Base-by-base conservation (phyloP, 2,797 vertebrate species). In the Corythornis leucogaster region DNA sequence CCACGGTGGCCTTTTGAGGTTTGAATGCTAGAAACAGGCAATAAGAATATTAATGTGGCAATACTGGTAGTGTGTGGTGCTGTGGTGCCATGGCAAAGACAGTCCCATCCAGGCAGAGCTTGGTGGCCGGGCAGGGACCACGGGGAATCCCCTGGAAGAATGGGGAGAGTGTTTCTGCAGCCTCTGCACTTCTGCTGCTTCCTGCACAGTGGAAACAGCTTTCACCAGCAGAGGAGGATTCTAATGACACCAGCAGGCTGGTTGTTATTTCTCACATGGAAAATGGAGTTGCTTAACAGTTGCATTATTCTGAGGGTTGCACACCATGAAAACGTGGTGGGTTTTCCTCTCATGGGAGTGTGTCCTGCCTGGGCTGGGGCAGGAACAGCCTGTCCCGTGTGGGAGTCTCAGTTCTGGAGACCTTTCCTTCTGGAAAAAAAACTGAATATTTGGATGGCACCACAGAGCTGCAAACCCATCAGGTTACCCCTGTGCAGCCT, bases 331-430 rank as follows among this genome's bases (percentile, higher is more conserved):
- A 62, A 28, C 1, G 1, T 24, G 3, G 1, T 16, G 18, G 35
- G 33, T 53, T 43, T 45, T 53, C 45, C 19, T 2, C 19, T 18
- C n/a, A 16, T 13, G 5, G 50, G 50, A 16, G 15, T 15, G 50
- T 10, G 50, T 9, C 5, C 50, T 15, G 25, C 50, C 15, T 20
- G 33, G 30, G 26, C 42, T 31, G 67, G 20, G 21, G 62, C 68
- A 25, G 59, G 18, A 30, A 42, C 4, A 8, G 45, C 6, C 38
- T 12, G 8, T 31, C 8, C 0, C 9, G 1, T 62, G 4, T 10
- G 11, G 48, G 33, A 54, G 17, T 17, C 38, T 66, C 33, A 19
- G n/a, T 76, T 46, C 5, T 62, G 38, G 31, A 67, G 51, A 19
- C 21, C 6, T 83, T 57, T 67, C 28, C 17, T 45, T 43, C 30